A percentile compares a stretch with the other conserved stretches of the same genome.
These are phyloP conservation scores for Balaenoptera acutorostrata DNA, from an alignment of 2,113 vertebrate genomes.

Conservation along the genomic window DNA sequence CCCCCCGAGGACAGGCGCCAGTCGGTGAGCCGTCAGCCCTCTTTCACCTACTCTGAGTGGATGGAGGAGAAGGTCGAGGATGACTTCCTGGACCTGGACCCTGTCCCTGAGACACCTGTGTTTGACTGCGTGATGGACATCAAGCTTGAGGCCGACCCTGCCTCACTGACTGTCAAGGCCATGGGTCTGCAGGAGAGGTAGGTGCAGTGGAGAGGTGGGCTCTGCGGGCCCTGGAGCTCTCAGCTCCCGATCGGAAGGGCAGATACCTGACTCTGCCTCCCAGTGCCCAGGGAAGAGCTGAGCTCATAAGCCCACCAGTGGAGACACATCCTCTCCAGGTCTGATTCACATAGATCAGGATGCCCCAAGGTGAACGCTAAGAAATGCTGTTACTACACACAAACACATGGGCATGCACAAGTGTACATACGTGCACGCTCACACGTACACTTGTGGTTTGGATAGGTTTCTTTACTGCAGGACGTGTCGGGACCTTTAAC, in stretches of 20 bases:
- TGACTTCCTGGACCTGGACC: conserved; percentile 92
- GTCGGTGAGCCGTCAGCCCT: conserved; percentile 96
- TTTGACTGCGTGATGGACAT: conserved; percentile 91
- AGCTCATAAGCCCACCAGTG: neutral
- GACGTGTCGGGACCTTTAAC: neutral
- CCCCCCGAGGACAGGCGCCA: conserved; percentile 90
- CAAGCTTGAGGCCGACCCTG: conserved; percentile 88
- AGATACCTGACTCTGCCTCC: neutral
- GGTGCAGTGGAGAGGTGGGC: conserved; percentile 50
- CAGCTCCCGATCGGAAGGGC: neutral
- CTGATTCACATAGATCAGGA: neutral
- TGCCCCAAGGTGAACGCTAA: neutral
- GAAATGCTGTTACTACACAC: neutral
- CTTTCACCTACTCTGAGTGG: conserved; percentile 98
- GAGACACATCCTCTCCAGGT: neutral
- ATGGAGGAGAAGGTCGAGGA: conserved; percentile 87
- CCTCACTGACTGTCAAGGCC: conserved; percentile 91
- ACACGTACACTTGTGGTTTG: neutral
- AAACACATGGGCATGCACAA: neutral
- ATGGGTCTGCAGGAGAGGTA: conserved; percentile 98
- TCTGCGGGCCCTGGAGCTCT: neutral
- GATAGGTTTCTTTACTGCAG: neutral
- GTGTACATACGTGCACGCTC: fast-evolving
- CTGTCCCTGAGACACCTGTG: conserved; percentile 91
- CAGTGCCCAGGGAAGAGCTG: neutral